Conservation (phyloP, 1,140 invertebrate species). For the Drosophila persimilis region DNA sequence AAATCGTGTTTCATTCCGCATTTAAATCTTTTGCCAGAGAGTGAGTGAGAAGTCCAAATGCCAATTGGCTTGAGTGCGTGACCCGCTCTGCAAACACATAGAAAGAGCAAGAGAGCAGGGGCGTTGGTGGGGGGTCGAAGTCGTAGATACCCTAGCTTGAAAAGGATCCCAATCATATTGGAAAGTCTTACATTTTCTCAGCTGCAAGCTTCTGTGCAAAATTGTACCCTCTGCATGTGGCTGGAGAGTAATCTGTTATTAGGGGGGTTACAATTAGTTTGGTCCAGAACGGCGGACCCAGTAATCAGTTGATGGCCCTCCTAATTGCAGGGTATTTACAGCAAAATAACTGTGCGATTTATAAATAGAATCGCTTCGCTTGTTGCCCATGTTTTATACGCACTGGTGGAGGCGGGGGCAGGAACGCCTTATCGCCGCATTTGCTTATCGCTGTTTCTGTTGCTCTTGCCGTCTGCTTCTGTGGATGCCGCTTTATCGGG, state of each 20-base stretch:
- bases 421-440: conserved; percentile 18
- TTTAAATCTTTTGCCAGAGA: conserved; percentile 5
- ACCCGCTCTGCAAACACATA: conserved; percentile 34
- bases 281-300: neutral
- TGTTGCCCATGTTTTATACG: conserved; percentile 3
- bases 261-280: conserved; percentile 21
- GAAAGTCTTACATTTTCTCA: no score
- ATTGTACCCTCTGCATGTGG: no score
- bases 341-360: conserved; percentile 25
- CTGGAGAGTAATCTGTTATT: conserved; percentile 2
- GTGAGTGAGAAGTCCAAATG: conserved; percentile 36
- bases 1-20: conserved; percentile 46
- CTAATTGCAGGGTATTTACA: conserved; percentile 32
- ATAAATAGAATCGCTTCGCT: conserved; percentile 29
- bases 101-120: neutral
- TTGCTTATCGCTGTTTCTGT: conserved; percentile 24
- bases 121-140: no score
- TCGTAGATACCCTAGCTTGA: no score
- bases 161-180: no score
- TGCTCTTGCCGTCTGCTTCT: conserved; percentile 7
- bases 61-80: conserved; percentile 48
- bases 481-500: conserved; percentile 6
- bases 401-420: no score
- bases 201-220: no score
- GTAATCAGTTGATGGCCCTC: conserved; percentile 35